phyloP scores from a whole-genome alignment of 2,888 invertebrate genomes.

The Steromphala cineraria region DNA sequence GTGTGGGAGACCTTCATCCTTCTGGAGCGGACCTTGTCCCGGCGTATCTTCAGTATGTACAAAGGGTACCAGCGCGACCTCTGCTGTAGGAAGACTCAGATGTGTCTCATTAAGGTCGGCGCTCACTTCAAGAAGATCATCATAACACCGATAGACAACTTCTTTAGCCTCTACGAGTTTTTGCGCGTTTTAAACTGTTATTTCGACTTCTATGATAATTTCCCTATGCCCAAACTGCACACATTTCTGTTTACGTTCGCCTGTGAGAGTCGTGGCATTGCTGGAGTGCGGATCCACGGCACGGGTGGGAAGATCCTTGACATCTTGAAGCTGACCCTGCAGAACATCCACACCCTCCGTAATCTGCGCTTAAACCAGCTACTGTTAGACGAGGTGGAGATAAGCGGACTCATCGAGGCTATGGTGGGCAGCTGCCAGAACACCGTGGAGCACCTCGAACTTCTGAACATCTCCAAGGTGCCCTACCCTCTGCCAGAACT shows the following conservation, averaged over 20 bases:
- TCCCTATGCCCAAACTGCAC: conserved; percentile 63
- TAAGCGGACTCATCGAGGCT: conserved; percentile 84
- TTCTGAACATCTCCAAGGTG: conserved; percentile 86
- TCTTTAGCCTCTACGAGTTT: conserved; percentile 89
- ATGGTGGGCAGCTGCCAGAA: conserved; percentile 80
- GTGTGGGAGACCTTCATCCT: conserved; percentile 85
- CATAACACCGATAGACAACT: conserved; percentile 85
- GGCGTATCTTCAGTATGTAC: conserved; percentile 86
- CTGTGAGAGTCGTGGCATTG: conserved; percentile 74
- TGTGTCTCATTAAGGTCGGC: conserved; percentile 84
- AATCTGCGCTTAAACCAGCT: conserved; percentile 84
- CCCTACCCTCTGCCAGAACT: conserved; percentile 82
- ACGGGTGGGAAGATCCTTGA: conserved; percentile 81
- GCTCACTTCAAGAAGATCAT: conserved; percentile 81
- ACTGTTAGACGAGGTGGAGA: conserved; percentile 82
- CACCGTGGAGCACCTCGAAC: conserved; percentile 80
- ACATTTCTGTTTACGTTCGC: conserved; percentile 83
- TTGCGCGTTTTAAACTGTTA: conserved; percentile 88
- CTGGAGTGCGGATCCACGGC: conserved; percentile 80
- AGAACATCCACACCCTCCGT: conserved; percentile 81
- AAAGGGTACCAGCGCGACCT: conserved; percentile 87
- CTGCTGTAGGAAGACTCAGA: conserved; percentile 61
- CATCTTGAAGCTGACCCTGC: conserved; percentile 79
- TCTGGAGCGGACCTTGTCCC: conserved; percentile 84
- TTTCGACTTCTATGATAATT: conserved; percentile 77